Base-by-base conservation (phyloP, 2,797 vertebrate genomes). In the Takifugu rubripes region DNA sequence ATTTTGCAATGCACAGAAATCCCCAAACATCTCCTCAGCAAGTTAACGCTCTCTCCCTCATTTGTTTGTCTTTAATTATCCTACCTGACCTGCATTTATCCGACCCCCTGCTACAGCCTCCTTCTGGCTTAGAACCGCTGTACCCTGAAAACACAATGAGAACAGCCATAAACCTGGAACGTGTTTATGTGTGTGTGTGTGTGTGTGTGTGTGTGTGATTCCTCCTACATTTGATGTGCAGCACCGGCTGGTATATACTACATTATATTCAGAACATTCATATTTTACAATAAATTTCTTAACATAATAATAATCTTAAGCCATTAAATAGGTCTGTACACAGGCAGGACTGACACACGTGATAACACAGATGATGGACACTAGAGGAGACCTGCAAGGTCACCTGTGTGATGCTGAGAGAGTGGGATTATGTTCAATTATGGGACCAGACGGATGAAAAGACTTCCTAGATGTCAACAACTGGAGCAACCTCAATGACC, bases 1-100 rank as follows among this genome's bases (percentile, higher is more conserved):
- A 86, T 86, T 82, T 70, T 66, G 61, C 70, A 74, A 68, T 75
- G 73, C 65, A 55, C 11, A 53, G 42, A 77, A 76, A 58, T 73
- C 81, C 83, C 81, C 63, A 74, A 78, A 81, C 64, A 66, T 68
- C 51, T 55, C 51, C 55, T 25, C 26, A 57, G 66, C 54, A 69
- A 49, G 64, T 67, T 64, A 59, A 9, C 36, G 21, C 21, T 42
- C 44, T 60, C 49, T 57, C 24, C 25, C 47, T 53, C 51, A 10
- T 46, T 59, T 12, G 0, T 43, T 64, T 44, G 31, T 67, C 31
- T 57, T 40, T 11, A 21, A 50, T 66, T 66, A 54, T 68, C 60
- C 49, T 5, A 61, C 36, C 61, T 43, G 3, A n/a, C 44, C 44
- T 45, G 44, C 16, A 7, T n/a, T 45, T 45, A 16, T 12, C 44